Conservation (phyloP, 2,797 vertebrate genomes). For the Pygocentrus nattereri region DNA sequence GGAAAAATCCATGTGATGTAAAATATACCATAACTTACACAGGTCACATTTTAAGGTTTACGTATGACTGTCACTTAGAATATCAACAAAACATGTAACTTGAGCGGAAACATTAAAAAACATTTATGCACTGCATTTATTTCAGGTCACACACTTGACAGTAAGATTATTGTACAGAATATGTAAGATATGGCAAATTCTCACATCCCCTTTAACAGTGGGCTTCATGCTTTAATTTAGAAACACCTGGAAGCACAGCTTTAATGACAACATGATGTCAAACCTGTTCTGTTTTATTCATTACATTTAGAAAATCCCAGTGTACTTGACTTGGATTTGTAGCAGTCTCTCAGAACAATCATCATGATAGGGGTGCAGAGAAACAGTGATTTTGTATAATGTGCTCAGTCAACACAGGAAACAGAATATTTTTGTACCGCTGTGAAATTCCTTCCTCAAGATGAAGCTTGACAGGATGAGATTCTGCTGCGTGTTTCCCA, state of each 20-base stretch:
- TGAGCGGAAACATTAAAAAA: too few species aligned
- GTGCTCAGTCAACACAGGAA: neutral
- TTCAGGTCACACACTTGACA: conserved; percentile 2
- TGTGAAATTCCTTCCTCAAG: conserved; percentile 26
- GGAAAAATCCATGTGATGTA: too few species aligned
- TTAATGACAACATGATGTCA: conserved; percentile 19
- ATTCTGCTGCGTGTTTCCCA: conserved; percentile 11
- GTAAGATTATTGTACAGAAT: neutral
- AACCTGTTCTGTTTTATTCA: neutral
- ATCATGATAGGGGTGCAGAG: neutral
- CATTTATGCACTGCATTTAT: neutral
- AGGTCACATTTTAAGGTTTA: too few species aligned
- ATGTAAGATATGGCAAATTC: neutral
- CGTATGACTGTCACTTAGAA: too few species aligned
- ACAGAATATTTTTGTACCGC: conserved; percentile 40
- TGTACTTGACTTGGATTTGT: conserved; percentile 8
- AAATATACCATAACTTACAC: too few species aligned
- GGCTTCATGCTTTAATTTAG: neutral
- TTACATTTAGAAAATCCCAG: neutral
- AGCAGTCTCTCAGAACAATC: neutral
- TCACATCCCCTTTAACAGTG: neutral
- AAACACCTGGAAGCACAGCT: neutral
- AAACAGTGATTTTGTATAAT: conserved; percentile 13
- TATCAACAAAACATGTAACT: too few species aligned
- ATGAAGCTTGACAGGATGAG: neutral